Conservation (phyloP, 2,113 vertebrate genomes). For the Cyprinodon variegatus region DNA sequence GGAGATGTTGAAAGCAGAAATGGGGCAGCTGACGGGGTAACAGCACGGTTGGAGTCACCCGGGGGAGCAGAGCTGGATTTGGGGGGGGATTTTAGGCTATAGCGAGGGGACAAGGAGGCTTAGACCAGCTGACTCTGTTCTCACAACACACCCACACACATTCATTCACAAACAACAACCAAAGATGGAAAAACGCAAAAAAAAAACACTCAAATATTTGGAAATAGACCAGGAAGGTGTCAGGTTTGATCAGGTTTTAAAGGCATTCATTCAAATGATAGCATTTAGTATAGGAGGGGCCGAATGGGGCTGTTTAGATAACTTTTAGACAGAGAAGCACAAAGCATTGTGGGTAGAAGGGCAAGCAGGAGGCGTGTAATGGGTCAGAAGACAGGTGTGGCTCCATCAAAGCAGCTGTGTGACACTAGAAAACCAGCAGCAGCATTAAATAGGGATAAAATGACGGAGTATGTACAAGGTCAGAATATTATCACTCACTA, state of each 20-base stretch:
- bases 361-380: not conserved
- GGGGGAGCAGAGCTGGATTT: slow-evolving; percentile 64
- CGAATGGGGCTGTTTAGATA: slow-evolving; percentile 50
- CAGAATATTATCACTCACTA: too few relatives aligned
- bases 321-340: slow-evolving; percentile 27
- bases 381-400: slow-evolving; percentile 61
- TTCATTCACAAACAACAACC: slow-evolving; percentile 4
- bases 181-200: slow-evolving; percentile 18
- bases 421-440: slow-evolving; percentile 56
- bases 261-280: not conserved
- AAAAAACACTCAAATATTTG: slow-evolving; percentile 24
- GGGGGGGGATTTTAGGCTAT: slow-evolving; percentile 66
- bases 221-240: not conserved
- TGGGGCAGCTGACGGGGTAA: slow-evolving; percentile 64
- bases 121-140: slow-evolving; percentile 71
- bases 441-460: slow-evolving; percentile 13
- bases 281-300: not conserved
- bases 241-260: too few relatives aligned
- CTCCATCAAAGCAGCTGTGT: slow-evolving; percentile 60
- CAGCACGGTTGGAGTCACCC: slow-evolving; percentile 59
- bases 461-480: too few relatives aligned
- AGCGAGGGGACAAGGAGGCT: slow-evolving; percentile 61
- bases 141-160: slow-evolving; percentile 38
- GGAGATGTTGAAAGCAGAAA: slow-evolving; percentile 55
- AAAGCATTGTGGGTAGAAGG: slow-evolving; percentile 1